Evolutionary conservation across 2,113 vertebrate genomes (phyloP).

Genomic region (Tachysurus vachellii): DNA sequence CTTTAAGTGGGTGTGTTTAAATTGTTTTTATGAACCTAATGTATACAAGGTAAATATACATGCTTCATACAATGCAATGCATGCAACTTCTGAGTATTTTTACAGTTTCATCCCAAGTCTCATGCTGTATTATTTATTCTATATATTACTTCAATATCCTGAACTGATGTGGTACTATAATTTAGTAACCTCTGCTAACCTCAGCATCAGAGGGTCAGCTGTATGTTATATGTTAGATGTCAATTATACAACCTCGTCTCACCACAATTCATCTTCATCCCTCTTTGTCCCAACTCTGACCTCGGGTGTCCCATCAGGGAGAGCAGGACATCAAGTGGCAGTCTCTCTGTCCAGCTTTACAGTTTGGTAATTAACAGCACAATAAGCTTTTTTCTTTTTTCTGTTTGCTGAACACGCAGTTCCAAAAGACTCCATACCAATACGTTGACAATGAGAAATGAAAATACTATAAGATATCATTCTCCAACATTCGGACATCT

Average conservation of each 20-base stretch:
- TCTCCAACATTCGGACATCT: background rate
- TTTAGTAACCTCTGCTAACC: conserved; percentile 60
- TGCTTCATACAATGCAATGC: background rate
- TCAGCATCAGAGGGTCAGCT: conserved; percentile 65
- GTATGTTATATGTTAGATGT: conserved; percentile 66
- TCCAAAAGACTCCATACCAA: background rate
- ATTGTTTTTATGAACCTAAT: background rate
- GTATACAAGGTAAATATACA: background rate
- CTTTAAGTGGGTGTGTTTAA: background rate
- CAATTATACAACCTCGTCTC: conserved; percentile 69
- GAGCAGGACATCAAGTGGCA: conserved; percentile 50
- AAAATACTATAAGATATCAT: background rate
- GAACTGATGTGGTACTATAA: conserved; percentile 48
- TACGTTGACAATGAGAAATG: background rate
- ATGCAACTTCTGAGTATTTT: background rate
- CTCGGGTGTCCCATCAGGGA: conserved; percentile 61
- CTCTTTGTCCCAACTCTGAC: conserved; percentile 65
- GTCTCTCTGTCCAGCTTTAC: conserved; percentile 15
- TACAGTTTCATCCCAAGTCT: background rate
- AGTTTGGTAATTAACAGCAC: background rate
- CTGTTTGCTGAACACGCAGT: background rate
- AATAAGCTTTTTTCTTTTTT: background rate
- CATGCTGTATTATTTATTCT: background rate
- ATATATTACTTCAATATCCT: background rate
- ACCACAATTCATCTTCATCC: conserved; percentile 77